These are phyloP conservation scores for Ageneiosus marmoratus DNA, from an alignment of 2,113 vertebrate genomes.

Conservation along the genomic window DNA sequence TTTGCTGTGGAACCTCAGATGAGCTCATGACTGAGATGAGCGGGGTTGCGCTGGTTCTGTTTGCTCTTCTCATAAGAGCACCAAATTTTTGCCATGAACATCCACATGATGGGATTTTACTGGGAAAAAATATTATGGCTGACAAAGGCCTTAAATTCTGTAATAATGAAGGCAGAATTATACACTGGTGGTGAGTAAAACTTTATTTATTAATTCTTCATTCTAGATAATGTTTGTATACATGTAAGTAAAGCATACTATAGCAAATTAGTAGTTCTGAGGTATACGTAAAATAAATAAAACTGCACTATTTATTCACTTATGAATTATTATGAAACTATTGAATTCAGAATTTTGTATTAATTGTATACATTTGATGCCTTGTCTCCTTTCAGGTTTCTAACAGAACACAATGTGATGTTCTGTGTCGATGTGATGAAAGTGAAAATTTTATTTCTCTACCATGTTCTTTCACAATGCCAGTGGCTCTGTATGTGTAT, in stretches of 20 bases:
- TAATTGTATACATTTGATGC: neutral
- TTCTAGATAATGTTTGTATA: neutral
- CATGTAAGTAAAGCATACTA: too few species aligned
- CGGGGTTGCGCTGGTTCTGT: slow-evolving; percentile 58
- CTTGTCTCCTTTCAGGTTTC: slow-evolving; percentile 25
- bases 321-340: neutral
- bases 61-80: slow-evolving; percentile 64
- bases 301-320: neutral
- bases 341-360: neutral
- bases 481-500: slow-evolving; percentile 3
- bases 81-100: slow-evolving; percentile 47
- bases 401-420: neutral
- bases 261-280: neutral
- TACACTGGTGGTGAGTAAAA: slow-evolving; percentile 64
- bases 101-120: slow-evolving; percentile 4
- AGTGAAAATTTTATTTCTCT: slow-evolving; percentile 14
- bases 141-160: slow-evolving; percentile 25
- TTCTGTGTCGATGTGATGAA: slow-evolving; percentile 2
- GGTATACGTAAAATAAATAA: neutral
- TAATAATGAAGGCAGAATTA: slow-evolving; percentile 37
- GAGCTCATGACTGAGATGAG: slow-evolving; percentile 70
- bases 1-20: slow-evolving; percentile 44
- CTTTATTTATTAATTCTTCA: neutral
- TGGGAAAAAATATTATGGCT: slow-evolving; percentile 26
- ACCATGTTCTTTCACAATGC: neutral